Conservation (phyloP, 2,797 vertebrate genomes). For the Notamacropus eugenii region DNA sequence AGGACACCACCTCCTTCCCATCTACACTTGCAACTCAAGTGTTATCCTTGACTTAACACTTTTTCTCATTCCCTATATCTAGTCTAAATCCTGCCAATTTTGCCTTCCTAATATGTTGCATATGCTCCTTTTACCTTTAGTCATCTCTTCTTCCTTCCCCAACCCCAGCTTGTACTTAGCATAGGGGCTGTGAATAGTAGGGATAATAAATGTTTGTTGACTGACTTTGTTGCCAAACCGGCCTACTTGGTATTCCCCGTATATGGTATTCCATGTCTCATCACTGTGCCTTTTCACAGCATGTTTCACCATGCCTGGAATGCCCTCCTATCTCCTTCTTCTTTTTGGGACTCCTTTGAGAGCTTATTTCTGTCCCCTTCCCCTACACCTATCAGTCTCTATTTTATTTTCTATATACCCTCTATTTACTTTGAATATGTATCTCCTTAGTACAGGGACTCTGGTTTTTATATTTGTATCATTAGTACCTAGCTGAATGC, state of each 20-base stretch:
- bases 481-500: neutral
- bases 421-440: neutral
- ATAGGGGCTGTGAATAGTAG: neutral
- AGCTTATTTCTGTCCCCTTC: neutral
- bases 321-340: neutral
- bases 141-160: accelerated
- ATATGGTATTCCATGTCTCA: neutral
- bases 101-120: neutral
- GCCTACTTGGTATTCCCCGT: neutral
- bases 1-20: neutral
- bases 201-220: neutral
- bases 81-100: neutral
- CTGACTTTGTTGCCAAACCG: neutral
- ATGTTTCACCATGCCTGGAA: neutral
- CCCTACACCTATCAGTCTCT: neutral
- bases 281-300: neutral
- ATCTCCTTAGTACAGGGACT: neutral
- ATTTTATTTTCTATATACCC: neutral
- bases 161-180: neutral
- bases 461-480: neutral
- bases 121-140: neutral
- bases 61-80: neutral
- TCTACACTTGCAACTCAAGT: neutral
- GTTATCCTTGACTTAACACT: neutral
- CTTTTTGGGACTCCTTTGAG: neutral